Evolutionary conservation across 1,140 invertebrate genomes (phyloP).

Genomic region (Chlorops oryzae): DNA sequence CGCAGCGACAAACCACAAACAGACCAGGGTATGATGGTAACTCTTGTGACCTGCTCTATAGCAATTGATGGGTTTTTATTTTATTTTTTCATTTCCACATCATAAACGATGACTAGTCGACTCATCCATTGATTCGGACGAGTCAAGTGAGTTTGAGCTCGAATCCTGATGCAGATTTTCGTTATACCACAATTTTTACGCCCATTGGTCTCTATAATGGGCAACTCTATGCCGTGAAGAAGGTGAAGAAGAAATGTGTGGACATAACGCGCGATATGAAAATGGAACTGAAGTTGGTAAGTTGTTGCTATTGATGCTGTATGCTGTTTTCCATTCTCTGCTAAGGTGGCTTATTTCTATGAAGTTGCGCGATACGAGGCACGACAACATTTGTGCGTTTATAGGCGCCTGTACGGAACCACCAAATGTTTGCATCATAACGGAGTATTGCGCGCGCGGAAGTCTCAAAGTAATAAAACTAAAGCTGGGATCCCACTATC

Average conservation of each 20-base stretch:
- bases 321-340: neutral
- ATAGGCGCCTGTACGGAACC: slow-evolving; percentile 90
- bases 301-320: slow-evolving; percentile 17
- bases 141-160: slow-evolving; percentile 82
- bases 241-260: slow-evolving; percentile 75
- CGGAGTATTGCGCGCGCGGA: slow-evolving; percentile 84
- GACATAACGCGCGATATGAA: slow-evolving; percentile 89
- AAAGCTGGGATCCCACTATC: too few species aligned
- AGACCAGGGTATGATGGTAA: slow-evolving; percentile 48
- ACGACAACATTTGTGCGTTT: slow-evolving; percentile 88
- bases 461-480: slow-evolving; percentile 84
- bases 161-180: slow-evolving; percentile 76
- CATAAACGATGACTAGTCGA: slow-evolving; percentile 31
- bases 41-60: neutral
- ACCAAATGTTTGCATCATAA: slow-evolving; percentile 81
- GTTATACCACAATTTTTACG: slow-evolving; percentile 81
- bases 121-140: slow-evolving; percentile 63
- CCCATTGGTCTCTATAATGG: slow-evolving; percentile 85
- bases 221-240: slow-evolving; percentile 75
- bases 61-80: neutral
- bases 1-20: slow-evolving; percentile 33
- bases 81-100: neutral
- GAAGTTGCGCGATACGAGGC: slow-evolving; percentile 80
- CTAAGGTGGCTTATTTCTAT: neutral
- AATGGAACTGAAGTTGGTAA: slow-evolving; percentile 88